Evolutionary conservation across 2,797 vertebrate species (phyloP).

Genomic region (Octomys mimax): DNA sequence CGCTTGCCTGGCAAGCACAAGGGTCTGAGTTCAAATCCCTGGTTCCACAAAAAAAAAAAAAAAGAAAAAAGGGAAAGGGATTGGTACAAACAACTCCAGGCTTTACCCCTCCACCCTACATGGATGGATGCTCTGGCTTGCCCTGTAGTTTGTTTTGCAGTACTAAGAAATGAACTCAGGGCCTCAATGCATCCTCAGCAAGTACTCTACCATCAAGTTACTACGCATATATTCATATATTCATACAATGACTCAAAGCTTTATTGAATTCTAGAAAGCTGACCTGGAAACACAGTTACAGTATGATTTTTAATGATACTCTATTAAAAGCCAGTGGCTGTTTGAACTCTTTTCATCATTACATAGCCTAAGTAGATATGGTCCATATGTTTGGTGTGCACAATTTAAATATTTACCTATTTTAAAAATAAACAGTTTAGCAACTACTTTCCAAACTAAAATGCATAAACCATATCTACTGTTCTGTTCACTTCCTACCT

Average conservation of each 20-base stretch:
- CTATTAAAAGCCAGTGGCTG: not conserved
- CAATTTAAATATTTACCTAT: not conserved
- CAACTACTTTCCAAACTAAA: conserved; percentile 45
- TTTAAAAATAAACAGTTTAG: conserved; percentile 13
- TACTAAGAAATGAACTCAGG: not conserved
- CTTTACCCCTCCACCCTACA: not conserved
- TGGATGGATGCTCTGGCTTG: not conserved
- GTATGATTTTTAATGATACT: not conserved
- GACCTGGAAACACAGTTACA: not conserved
- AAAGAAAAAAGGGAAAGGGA: not conserved
- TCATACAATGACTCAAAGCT: not conserved
- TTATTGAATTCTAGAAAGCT: not conserved
- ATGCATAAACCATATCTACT: not conserved
- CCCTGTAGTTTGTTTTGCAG: not conserved
- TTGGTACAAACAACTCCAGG: not conserved
- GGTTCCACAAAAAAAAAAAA: too few species aligned
- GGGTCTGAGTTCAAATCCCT: too few species aligned
- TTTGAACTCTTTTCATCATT: conserved; percentile 19
- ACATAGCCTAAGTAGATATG: not conserved
- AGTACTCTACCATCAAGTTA: not conserved
- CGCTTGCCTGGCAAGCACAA: too few species aligned
- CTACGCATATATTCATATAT: not conserved
- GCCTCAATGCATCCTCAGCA: not conserved
- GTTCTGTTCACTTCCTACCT: conserved; percentile 89
- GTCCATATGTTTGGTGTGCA: not conserved